Base-by-base conservation (phyloP, 2,113 vertebrate species). In the Otis tarda region DNA sequence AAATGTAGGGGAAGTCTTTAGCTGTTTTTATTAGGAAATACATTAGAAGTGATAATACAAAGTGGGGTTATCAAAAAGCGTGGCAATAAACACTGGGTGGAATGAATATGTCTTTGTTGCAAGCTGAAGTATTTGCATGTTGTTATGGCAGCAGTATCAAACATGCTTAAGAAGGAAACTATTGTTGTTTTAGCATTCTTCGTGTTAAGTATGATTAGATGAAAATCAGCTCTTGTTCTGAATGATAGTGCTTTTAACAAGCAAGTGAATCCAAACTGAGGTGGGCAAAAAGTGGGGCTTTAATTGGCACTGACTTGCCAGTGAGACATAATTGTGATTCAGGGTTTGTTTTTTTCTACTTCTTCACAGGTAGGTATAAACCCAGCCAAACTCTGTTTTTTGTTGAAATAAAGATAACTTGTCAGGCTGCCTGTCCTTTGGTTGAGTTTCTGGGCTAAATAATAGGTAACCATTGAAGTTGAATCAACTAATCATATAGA, bases 101-200 rank as follows among this genome's bases (percentile, higher is more conserved):
- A 61, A 88, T 82, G 30, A 92, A 59, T 70, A 1, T 33, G n/a
- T 80, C 79, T 74, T 94, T 79, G 87, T 88, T 96, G 71, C n/a
- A 59, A 64, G 49, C 59, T 89, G 71, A 74, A 81, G 71, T 86
- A 65, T 83, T 82, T 69, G 56, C 61, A 27, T 79, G 86, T 93
- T 95, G 92, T 94, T 93, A 92, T 82, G 94, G 89, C 74, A 96
- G 93, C 92, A 76, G 41, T 57, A 71, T 83, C 74, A 91, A 87
- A 92, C 80, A 4, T 33, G 27, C 67, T 70, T 74, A 41, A 91
- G 83, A 95, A 84, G 69, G 57, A 82, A 87, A 74, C 91, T 94
- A 17, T 79, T 88, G 80, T 87, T 94, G 60, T 64, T 93, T 55
- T 65, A 73, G 33, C 12, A 7, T 75, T 87, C 35, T 68, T 94